A percentile compares a stretch with the other conserved stretches of the same genome.
Conservation (phyloP, 2,797 vertebrate genomes). For the Xiphorhynchus erythropygius region DNA sequence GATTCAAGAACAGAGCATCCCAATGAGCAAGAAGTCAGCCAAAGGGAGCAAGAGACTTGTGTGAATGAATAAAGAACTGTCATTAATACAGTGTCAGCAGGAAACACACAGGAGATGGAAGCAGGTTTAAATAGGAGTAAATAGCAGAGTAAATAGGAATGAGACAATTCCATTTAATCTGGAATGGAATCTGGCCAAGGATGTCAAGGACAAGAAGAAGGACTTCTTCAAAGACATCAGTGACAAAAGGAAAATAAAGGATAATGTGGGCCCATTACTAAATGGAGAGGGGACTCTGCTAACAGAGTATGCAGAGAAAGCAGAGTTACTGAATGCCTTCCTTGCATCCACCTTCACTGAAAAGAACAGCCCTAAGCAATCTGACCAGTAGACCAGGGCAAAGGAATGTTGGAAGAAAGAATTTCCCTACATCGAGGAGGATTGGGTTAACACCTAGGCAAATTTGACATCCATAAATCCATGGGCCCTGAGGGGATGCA, state of each 20-base stretch:
- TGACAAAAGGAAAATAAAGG: neutral
- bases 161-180: neutral
- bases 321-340: neutral
- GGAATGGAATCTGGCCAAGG: neutral
- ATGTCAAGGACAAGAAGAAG: neutral
- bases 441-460: neutral
- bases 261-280: neutral
- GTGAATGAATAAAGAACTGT: neutral
- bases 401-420: neutral
- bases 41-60: neutral
- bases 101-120: neutral
- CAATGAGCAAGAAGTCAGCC: neutral
- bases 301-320: neutral
- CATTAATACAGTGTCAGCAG: neutral
- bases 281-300: neutral
- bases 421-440: neutral
- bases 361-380: neutral
- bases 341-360: neutral
- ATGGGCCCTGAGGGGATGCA: neutral
- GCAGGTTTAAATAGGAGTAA: neutral
- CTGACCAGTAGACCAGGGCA: neutral
- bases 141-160: neutral
- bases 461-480: neutral
- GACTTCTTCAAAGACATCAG: neutral
- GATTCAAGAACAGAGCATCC: neutral